Percentiles rank a stretch among this genome's conserved stretches.
phyloP scores from a whole-genome alignment of 2,888 invertebrate genomes.

The Ferrisia virgata region DNA sequence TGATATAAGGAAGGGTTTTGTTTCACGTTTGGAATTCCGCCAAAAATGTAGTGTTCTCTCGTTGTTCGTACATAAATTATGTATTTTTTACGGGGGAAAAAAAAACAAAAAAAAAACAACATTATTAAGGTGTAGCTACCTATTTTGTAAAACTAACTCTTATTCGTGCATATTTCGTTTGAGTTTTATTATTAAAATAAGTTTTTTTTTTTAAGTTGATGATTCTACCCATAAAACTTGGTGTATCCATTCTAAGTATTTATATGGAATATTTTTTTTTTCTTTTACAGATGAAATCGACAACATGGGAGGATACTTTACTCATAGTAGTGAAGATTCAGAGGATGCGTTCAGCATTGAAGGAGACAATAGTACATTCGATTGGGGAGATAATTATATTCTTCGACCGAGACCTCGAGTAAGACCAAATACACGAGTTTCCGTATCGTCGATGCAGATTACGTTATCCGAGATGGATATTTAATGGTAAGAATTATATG shows the following conservation, averaged over 20 bases:
- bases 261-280: background rate
- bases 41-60: background rate
- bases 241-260: too few relatives aligned
- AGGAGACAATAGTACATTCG: constrained; percentile 34
- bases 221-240: too few relatives aligned
- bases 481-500: constrained; percentile 21
- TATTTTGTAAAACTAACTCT: too few relatives aligned
- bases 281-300: constrained; percentile 34
- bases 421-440: constrained; percentile 35
- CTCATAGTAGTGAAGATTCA: constrained; percentile 39
- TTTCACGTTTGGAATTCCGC: background rate
- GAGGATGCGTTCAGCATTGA: constrained; percentile 35
- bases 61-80: background rate
- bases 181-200: background rate
- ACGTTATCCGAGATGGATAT: constrained; percentile 44
- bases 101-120: too few relatives aligned
- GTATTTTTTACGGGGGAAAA: background rate
- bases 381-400: constrained; percentile 37
- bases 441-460: constrained; percentile 30
- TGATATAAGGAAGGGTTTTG: background rate
- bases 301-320: constrained; percentile 33
- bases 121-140: too few relatives aligned
- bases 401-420: constrained; percentile 31
- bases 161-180: background rate
- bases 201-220: background rate